A percentile compares a stretch with the other conserved stretches of the same genome.
Conservation (phyloP, 2,797 vertebrate genomes). For the Lemur catta region DNA sequence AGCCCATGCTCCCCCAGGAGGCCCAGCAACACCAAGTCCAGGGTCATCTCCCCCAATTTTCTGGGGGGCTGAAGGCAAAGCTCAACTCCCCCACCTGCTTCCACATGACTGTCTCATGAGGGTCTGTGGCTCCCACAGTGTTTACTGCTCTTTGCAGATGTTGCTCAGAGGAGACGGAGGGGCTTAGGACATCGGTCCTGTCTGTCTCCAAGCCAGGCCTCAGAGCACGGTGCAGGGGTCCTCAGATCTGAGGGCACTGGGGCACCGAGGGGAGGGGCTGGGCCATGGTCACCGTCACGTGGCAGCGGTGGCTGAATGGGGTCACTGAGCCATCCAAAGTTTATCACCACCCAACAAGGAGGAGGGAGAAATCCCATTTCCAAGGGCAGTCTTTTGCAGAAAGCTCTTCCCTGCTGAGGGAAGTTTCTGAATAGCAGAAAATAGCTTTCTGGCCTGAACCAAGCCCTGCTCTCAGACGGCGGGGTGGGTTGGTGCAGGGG, state of each 20-base stretch:
- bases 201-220: not conserved
- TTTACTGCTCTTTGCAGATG: not conserved
- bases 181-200: not conserved
- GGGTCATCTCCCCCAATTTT: not conserved
- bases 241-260: not conserved
- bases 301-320: not conserved
- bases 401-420: not conserved
- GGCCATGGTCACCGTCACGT: not conserved
- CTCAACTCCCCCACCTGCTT: not conserved
- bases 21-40: not conserved
- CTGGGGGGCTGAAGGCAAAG: not conserved
- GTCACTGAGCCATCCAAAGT: not conserved
- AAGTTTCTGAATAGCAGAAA: not conserved
- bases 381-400: not conserved
- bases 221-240: not conserved
- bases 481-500: rapidly evolving
- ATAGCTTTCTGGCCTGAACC: not conserved
- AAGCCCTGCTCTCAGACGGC: not conserved
- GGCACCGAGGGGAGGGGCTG: not conserved
- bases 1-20: not conserved
- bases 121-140: not conserved
- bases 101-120: not conserved
- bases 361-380: not conserved
- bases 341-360: not conserved
- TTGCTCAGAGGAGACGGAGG: not conserved